Conservation (phyloP, 1,140 invertebrate genomes). For the Drosophila setifemur region DNA sequence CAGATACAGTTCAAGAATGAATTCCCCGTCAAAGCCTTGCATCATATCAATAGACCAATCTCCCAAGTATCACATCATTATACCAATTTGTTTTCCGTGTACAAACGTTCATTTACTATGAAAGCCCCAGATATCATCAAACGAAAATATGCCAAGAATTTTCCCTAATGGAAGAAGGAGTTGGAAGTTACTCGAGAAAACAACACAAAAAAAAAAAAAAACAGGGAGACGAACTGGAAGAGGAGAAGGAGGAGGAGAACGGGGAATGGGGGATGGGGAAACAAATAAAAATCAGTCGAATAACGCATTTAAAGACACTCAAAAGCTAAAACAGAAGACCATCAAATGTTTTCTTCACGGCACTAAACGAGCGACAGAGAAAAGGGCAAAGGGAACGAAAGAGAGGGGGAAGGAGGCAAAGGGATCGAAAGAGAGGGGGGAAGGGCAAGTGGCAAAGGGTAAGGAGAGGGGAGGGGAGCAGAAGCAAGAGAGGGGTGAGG, state of each 20-base stretch:
- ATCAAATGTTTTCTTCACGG: conserved; percentile 65
- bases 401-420: background rate
- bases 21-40: no score
- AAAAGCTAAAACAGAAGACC: conserved; percentile 61
- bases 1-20: no score
- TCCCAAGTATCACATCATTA: no score
- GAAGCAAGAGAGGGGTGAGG: background rate
- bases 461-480: background rate
- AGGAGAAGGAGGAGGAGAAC: background rate
- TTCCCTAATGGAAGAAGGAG: conserved; percentile 27
- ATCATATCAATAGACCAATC: no score
- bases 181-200: conserved; percentile 13
- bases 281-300: conserved; percentile 70
- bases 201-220: no score
- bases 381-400: background rate
- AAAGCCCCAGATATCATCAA: conserved; percentile 48
- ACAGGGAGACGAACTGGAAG: no score
- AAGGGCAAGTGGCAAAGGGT: background rate
- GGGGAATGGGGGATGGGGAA: background rate
- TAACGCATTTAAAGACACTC: conserved; percentile 73
- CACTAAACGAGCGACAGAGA: conserved; percentile 2
- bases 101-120: conserved; percentile 7
- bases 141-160: conserved; percentile 65
- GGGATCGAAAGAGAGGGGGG: background rate
- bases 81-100: background rate